Base-by-base conservation (phyloP, 2,888 invertebrate genomes). In the Perizoma flavofasciatum region DNA sequence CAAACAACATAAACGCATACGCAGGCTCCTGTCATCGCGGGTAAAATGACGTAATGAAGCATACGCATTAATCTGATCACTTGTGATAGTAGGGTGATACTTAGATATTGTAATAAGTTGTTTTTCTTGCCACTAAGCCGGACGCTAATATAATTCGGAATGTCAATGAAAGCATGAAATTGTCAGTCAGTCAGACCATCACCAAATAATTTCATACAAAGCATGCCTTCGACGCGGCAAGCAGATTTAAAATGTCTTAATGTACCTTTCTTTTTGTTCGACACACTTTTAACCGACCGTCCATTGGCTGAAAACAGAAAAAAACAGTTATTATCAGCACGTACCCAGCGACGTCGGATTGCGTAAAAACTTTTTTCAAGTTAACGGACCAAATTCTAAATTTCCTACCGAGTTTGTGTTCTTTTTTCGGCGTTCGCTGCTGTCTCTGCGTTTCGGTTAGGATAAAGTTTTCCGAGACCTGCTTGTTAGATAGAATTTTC, bases 201-300 rank as follows among this genome's bases (percentile, higher is more conserved):
- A 41, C 41, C 41, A n/a, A n/a, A n/a, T n/a, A 41, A 41, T 8
- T 22, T 22, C 10, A n/a, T 11, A 11, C 44, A 6, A 44, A 44
- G 4, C 22, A 44, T 44, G 44, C 22, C 22, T 44, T 44, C 6
- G 22, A 44, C 2, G 6, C 5, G 6, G 22, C 22, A 44, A 44
- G 37, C 37, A 37, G 7, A 44, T 22, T 44, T 22, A 22, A 22
- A 44, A 37, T 7, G 9, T 8, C 11, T 41, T 9, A 1, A 55
- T 73, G 68, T 85, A 87, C 87, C 87, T 86, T 81, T 83, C 73
- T 81, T 86, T 75, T 82, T 85, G 74, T 70, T 73, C 61, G 81
- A 72, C 65, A 74, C 75, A 75, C 76, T 79, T 74, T 76, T 80
- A 56, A 72, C 72, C 51, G 79, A 72, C 70, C 83, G 79, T 57